Evolutionary conservation across 2,113 vertebrate genomes (phyloP), one percentile per base, ranked within the genome.

Genomic region (Anhinga rufa): DNA sequence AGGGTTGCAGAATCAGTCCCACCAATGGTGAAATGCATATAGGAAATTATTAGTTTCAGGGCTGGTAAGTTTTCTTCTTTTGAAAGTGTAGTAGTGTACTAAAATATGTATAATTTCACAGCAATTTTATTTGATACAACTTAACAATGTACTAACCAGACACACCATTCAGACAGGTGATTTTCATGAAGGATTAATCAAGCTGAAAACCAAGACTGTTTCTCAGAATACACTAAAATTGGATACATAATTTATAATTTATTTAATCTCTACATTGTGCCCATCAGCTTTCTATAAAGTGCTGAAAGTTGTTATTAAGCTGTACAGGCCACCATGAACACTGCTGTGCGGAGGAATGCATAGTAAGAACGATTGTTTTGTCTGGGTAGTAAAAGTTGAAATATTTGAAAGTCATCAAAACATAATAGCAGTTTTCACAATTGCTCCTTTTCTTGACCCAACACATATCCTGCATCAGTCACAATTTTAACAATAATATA

Each of bases 1-100:
- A 77, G 55, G 42, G 57, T 95, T 96, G 83, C 95, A 96, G 94
- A 97, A 97, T 97, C 81, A 58, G 77, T 71, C 60, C 79, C 87
- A 75, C 25, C 64, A 89, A 68, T 75, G 94, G 65, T 48, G 95
- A 97, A 97, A 96, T 82, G 17, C 65, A 42, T 14, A 31, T 12
- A 32, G 58, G 70, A 88, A 78, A 89, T 86, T 7, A 71, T 71
- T 82, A 75, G 34, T 86, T 88, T 91, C 31, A 36, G 40, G 51
- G 28, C 26, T 82, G 57, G 34, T 51, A 86, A 86, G 6, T 77
- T 66, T 71, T 48, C n/a, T 42, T 60, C 40, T 87, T 52, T 24
- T 82, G 32, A 38, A 82, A 90, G 15, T 54, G 17, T 28, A 32
- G 7, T 34, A 86, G 6, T 7, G 8, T 34, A 54, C 46, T 86